Percentiles rank a stretch among this genome's conserved stretches.
Evolutionary conservation across 2,113 vertebrate species (phyloP).

Genomic region (Zapornia atra): DNA sequence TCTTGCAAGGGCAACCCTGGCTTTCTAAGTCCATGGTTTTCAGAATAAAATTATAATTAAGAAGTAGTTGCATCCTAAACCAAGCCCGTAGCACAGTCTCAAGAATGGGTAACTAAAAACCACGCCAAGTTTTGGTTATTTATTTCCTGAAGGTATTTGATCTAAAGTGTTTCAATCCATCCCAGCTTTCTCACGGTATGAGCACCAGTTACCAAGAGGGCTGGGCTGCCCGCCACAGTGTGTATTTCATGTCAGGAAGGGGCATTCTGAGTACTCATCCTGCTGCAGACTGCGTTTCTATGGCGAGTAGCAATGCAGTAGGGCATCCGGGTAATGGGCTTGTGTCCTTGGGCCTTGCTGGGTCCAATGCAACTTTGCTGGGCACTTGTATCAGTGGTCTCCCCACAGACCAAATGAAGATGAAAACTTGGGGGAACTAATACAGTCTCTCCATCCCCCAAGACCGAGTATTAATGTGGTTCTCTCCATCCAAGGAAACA

Average conservation of each 20-base stretch:
- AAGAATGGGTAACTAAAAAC: background rate
- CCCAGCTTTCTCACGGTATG: background rate
- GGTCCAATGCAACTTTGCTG: background rate
- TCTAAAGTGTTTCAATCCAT: background rate
- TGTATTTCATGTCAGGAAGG: background rate
- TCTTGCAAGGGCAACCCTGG: background rate
- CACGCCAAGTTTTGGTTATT: background rate
- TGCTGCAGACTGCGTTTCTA: background rate
- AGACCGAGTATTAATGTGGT: background rate
- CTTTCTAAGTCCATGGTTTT: background rate
- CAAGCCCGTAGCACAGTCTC: background rate
- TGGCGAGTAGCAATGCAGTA: fast-evolving
- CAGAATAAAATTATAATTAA: background rate
- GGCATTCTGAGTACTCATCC: background rate
- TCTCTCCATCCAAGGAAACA: background rate
- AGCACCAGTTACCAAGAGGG: background rate
- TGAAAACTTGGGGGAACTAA: background rate
- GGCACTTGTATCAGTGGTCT: background rate
- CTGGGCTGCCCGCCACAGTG: background rate
- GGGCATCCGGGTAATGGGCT: background rate
- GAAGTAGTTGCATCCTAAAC: background rate
- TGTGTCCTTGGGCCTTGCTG: background rate
- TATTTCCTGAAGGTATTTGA: background rate
- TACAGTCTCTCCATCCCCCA: background rate
- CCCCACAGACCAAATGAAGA: background rate